Conservation (phyloP, 1,140 invertebrate genomes). For the Saccostrea echinata region DNA sequence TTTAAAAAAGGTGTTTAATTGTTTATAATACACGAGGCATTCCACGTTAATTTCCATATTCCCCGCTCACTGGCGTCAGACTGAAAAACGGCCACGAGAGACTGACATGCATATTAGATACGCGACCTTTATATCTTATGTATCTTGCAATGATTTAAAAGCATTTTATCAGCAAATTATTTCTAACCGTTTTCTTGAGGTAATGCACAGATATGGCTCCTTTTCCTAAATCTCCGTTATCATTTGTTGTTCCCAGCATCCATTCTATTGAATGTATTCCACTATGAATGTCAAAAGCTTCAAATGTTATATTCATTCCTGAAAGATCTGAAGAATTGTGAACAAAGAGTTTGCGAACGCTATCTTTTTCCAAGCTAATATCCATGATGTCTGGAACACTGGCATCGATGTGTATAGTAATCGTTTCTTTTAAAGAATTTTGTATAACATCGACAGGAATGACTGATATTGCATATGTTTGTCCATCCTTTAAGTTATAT, state of each 20-base stretch:
- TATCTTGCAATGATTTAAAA: not conserved
- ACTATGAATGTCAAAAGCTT: constrained; percentile 61
- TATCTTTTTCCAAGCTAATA: constrained; percentile 57
- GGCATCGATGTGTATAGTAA: constrained; percentile 58
- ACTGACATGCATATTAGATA: too few relatives aligned
- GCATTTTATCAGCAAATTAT: not conserved
- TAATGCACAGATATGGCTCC: constrained; percentile 47
- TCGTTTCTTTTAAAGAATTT: constrained; percentile 55
- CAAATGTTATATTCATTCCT: constrained; percentile 59
- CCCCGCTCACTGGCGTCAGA: too few relatives aligned
- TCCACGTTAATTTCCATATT: too few relatives aligned
- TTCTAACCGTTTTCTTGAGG: not conserved
- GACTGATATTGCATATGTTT: constrained; percentile 58
- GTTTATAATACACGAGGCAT: too few relatives aligned
- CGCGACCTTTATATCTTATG: constrained; percentile 36
- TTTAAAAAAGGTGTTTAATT: too few relatives aligned
- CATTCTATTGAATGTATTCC: constrained; percentile 60
- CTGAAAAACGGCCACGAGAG: too few relatives aligned
- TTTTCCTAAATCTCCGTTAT: constrained; percentile 47
- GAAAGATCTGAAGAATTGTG: constrained; percentile 64
- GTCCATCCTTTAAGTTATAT: constrained; percentile 55
- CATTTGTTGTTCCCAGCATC: constrained; percentile 53
- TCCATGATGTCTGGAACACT: constrained; percentile 58
- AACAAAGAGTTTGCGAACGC: constrained; percentile 56
- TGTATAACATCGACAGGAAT: constrained; percentile 58